phyloP scores from a whole-genome alignment of 2,888 invertebrate genomes.

The Lycophotia porphyrea region DNA sequence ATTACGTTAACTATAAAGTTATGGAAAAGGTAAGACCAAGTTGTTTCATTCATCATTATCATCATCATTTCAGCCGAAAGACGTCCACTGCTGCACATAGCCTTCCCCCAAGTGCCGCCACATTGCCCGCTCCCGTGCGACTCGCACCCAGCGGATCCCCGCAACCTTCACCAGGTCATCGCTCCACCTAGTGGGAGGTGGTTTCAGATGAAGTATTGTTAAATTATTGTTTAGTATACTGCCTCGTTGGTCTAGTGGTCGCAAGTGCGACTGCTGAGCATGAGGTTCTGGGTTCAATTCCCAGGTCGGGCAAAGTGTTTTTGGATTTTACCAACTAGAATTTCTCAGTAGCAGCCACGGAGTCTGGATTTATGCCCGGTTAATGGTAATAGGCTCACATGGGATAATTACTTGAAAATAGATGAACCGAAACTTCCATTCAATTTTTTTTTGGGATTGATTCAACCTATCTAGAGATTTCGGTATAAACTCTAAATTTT shows the following conservation, averaged over 20 bases:
- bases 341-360: neutral
- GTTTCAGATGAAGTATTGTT: neutral
- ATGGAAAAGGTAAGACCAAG: slow-evolving; percentile 92
- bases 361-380: neutral
- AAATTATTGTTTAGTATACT: neutral
- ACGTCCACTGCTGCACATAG: no score
- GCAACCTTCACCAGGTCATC: no score
- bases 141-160: no score
- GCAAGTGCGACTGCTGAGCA: neutral
- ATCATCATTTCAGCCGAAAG: no score
- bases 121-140: no score
- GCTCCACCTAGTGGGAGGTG: no score
- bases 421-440: neutral
- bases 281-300: neutral
- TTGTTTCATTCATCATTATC: neutral
- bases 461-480: neutral
- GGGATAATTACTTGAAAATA: neutral
- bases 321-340: neutral
- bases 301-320: neutral
- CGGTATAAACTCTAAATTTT: neutral
- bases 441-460: no score
- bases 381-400: neutral
- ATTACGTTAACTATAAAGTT: slow-evolving; percentile 96
- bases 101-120: no score
- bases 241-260: neutral